These are phyloP conservation scores for Luidia sarsii DNA, from an alignment of 53 echinoderm and acorn worm species.

Conservation along the genomic window DNA sequence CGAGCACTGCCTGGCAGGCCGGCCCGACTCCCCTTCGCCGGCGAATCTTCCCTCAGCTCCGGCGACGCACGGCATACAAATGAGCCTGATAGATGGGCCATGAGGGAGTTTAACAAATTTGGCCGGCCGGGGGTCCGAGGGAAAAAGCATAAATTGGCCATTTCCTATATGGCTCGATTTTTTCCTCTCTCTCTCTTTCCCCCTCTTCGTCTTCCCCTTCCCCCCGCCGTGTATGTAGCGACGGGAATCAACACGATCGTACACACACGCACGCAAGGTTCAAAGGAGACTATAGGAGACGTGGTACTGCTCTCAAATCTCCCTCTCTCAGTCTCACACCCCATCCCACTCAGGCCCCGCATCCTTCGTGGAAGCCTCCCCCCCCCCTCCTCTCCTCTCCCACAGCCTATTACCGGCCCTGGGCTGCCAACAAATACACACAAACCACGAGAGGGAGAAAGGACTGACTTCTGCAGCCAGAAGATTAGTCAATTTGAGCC, in stretches of 20 bases:
- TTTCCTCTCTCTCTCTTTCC: too few relatives aligned
- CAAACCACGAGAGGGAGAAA: too few relatives aligned
- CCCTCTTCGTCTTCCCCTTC: neutral
- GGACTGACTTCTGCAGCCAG: conserved; percentile 37
- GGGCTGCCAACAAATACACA: conserved; percentile 22
- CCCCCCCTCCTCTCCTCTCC: neutral
- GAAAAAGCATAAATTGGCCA: conserved; percentile 57
- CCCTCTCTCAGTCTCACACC: too few relatives aligned
- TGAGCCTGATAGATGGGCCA: conserved; percentile 55
- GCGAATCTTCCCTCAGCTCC: too few relatives aligned
- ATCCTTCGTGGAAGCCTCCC: neutral
- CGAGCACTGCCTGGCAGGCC: neutral
- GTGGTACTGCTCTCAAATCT: too few relatives aligned
- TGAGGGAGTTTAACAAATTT: conserved; percentile 66
- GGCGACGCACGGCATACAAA: conserved; percentile 28
- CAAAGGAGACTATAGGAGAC: too few relatives aligned
- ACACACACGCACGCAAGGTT: too few relatives aligned
- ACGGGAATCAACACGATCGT: too few relatives aligned
- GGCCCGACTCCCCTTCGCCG: too few relatives aligned
- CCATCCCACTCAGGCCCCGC: too few relatives aligned
- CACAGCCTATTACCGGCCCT: neutral
- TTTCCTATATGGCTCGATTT: too few relatives aligned
- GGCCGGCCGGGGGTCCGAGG: conserved; percentile 22
- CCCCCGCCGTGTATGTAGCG: neutral
- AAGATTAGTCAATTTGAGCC: conserved; percentile 67